Percentiles rank a stretch among this genome's conserved stretches.
Evolutionary conservation across 2,888 invertebrate species (phyloP).

Genomic region (Ennomos quercinarius): DNA sequence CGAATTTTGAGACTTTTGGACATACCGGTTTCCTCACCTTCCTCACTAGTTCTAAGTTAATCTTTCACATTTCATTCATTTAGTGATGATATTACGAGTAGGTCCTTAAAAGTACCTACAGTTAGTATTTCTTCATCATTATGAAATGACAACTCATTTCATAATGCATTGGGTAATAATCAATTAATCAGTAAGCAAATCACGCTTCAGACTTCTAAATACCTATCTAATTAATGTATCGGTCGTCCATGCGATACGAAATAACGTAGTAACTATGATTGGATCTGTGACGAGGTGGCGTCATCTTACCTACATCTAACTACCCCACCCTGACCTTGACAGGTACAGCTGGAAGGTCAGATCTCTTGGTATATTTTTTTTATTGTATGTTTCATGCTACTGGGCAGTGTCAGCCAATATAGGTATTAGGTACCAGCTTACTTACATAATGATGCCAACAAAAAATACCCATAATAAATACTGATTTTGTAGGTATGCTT

Average conservation of each 20-base stretch:
- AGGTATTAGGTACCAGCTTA: no score
- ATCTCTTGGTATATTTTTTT: slow-evolving; percentile 40
- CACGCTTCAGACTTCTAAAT: slow-evolving; percentile 13
- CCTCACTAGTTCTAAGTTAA: no score
- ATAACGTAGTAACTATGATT: no score
- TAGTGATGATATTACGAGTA: no score
- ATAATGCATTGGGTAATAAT: not conserved
- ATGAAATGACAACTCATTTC: no score
- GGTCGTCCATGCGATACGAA: slow-evolving; percentile 13
- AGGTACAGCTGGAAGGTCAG: slow-evolving; percentile 39
- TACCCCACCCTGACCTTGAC: slow-evolving; percentile 35
- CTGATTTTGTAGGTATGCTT: no score
- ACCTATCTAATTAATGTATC: slow-evolving; percentile 14
- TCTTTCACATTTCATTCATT: no score
- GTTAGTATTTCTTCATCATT: no score
- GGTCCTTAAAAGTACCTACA: no score
- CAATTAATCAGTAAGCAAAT: slow-evolving; percentile 3
- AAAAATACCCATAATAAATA: no score
- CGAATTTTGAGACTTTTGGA: no score
- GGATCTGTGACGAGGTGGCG: slow-evolving; percentile 12
- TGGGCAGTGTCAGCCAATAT: not conserved
- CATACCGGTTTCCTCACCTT: no score
- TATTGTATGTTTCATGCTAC: slow-evolving; percentile 7
- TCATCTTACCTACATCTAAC: slow-evolving; percentile 30
- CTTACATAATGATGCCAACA: slow-evolving; percentile 1